Conservation (phyloP, 1,140 invertebrate species). For the Euborellia annulipes region DNA sequence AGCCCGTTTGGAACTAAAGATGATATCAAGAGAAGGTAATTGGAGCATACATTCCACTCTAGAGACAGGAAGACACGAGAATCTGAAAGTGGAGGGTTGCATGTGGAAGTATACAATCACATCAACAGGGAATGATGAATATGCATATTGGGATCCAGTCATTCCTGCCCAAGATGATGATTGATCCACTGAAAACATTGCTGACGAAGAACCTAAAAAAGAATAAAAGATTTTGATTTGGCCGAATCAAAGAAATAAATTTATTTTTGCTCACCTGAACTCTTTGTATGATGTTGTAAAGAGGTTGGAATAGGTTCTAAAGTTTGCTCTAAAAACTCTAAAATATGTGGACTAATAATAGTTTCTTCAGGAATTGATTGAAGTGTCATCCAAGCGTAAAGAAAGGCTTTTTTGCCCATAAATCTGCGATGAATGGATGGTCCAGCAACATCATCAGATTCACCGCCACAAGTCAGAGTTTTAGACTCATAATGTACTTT, state of each 20-base stretch:
- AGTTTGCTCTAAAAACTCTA: constrained; percentile 89
- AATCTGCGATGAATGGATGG: not conserved
- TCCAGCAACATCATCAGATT: not conserved
- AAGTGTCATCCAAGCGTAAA: constrained; percentile 90
- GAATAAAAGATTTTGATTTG: constrained; percentile 1
- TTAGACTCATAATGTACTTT: constrained; percentile 85
- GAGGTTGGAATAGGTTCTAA: constrained; percentile 74
- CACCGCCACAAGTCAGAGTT: constrained; percentile 40
- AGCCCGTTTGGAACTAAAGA: constrained; percentile 79
- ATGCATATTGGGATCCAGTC: constrained; percentile 54
- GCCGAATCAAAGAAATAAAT: constrained; percentile 23
- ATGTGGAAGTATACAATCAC: constrained; percentile 97
- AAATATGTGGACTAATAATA: constrained; percentile 83
- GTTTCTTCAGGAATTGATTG: constrained; percentile 93
- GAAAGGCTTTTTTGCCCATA: constrained; percentile 65
- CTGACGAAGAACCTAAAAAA: too few species aligned
- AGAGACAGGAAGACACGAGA: constrained; percentile 89
- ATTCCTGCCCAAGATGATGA: constrained; percentile 25
- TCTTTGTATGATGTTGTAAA: constrained; percentile 9
- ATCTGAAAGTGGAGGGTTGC: constrained; percentile 89
- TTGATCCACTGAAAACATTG: constrained; percentile 22
- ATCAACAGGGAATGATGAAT: constrained; percentile 93
- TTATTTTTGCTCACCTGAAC: constrained; percentile 13
- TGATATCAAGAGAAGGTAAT: constrained; percentile 84
- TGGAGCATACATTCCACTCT: constrained; percentile 92